A percentile compares a stretch with the other conserved stretches of the same genome.
Conservation (phyloP, 2,113 vertebrate genomes). For the Gymnobelideus leadbeateri region DNA sequence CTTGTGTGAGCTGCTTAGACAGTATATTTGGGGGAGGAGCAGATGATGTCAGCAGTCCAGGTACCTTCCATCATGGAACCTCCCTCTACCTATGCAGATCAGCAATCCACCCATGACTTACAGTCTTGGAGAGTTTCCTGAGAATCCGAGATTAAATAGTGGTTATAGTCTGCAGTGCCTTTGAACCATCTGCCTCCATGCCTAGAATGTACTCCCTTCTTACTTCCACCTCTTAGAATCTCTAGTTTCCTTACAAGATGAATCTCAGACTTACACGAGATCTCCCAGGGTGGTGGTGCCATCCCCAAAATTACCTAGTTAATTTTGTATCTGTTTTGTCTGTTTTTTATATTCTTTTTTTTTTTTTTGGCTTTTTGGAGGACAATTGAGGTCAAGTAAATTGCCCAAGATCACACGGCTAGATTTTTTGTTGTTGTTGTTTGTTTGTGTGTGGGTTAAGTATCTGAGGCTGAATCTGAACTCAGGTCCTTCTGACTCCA, state of each 20-base stretch:
- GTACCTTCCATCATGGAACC: background rate
- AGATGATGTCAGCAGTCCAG: background rate
- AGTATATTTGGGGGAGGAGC: background rate
- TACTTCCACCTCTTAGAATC: background rate
- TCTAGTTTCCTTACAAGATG: background rate
- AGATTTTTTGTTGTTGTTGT: too few relatives aligned
- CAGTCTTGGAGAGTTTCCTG: background rate
- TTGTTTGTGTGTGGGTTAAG: too few relatives aligned
- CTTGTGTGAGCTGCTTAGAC: background rate
- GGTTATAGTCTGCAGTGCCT: background rate
- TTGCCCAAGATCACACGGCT: too few relatives aligned
- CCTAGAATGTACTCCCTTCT: background rate
- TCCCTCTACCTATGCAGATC: background rate
- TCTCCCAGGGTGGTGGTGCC: background rate
- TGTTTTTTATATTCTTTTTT: too few relatives aligned
- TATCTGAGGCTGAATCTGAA: too few relatives aligned
- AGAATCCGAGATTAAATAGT: background rate
- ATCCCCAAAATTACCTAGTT: background rate
- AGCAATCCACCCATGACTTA: background rate
- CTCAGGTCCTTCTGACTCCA: too few relatives aligned
- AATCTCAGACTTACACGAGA: background rate
- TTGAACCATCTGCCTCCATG: background rate
- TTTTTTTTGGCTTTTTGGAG: too few relatives aligned
- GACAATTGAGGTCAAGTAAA: too few relatives aligned
- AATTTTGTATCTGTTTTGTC: background rate